A percentile compares a stretch with the other conserved stretches of the same genome.
These are phyloP conservation scores for Montipora efflorescens DNA, from an alignment of 64 coral and sea anemone species.

Conservation along the genomic window DNA sequence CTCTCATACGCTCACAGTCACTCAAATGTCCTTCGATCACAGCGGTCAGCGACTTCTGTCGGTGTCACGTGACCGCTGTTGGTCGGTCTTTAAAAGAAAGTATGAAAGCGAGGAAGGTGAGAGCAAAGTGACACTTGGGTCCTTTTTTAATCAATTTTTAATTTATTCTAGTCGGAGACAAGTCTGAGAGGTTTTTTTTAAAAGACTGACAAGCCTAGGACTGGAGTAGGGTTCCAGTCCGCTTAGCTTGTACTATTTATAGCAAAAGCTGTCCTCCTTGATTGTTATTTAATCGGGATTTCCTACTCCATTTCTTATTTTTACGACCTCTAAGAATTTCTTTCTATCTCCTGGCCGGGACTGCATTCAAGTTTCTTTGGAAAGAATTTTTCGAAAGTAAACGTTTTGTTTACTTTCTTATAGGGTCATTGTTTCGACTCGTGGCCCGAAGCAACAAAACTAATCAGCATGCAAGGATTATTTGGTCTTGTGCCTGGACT, in stretches of 20 bases:
- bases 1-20: slow-evolving; percentile 89
- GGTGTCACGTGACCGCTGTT: slow-evolving; percentile 93
- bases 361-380: no score
- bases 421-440: slow-evolving; percentile 73
- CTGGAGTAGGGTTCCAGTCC: no score
- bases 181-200: no score
- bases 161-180: not conserved
- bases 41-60: slow-evolving; percentile 82
- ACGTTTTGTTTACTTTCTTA: not conserved
- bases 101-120: slow-evolving; percentile 46
- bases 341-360: no score
- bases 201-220: no score
- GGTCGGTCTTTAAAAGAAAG: slow-evolving; percentile 83
- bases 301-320: no score
- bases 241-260: no score
- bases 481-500: slow-evolving; percentile 95
- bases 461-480: slow-evolving; percentile 77
- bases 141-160: not conserved
- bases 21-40: slow-evolving; percentile 92
- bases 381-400: not conserved
- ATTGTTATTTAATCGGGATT: no score
- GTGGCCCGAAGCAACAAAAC: slow-evolving; percentile 71
- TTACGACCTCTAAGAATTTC: no score
- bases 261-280: no score
- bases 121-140: not conserved